phyloP scores from a whole-genome alignment of 2,797 vertebrate species.

The Mormyrus hasselquistii region DNA sequence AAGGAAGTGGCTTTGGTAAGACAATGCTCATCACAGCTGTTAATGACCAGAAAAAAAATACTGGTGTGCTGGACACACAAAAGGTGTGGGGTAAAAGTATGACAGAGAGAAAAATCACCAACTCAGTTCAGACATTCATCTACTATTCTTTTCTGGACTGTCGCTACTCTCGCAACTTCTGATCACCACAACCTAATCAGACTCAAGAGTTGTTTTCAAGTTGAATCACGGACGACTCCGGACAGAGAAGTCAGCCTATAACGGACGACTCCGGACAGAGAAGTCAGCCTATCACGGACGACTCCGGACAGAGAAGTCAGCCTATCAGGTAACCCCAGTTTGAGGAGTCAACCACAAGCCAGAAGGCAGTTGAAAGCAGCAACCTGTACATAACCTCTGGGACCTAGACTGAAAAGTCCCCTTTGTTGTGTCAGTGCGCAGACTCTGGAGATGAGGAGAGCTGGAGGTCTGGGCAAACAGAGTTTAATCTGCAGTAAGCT shows the following conservation, averaged over 20 bases:
- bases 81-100: not conserved
- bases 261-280: no score
- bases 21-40: slow-evolving; percentile 38
- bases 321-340: not conserved
- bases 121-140: not conserved
- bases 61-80: not conserved
- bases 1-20: slow-evolving; percentile 25
- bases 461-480: not conserved
- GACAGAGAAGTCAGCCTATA: not conserved
- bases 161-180: not conserved
- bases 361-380: not conserved
- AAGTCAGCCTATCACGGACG: not conserved
- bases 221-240: no score
- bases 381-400: not conserved
- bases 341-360: not conserved
- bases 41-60: slow-evolving; percentile 33
- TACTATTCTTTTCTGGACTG: not conserved
- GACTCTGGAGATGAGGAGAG: not conserved
- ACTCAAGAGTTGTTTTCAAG: not conserved
- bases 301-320: not conserved
- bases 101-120: not conserved
- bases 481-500: not conserved
- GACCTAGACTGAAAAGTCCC: not conserved
- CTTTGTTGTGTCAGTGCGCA: not conserved
- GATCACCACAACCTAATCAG: not conserved